These are phyloP conservation scores for Hoplodrina ambigua DNA, from an alignment of 2,888 invertebrate genomes.

Conservation along the genomic window DNA sequence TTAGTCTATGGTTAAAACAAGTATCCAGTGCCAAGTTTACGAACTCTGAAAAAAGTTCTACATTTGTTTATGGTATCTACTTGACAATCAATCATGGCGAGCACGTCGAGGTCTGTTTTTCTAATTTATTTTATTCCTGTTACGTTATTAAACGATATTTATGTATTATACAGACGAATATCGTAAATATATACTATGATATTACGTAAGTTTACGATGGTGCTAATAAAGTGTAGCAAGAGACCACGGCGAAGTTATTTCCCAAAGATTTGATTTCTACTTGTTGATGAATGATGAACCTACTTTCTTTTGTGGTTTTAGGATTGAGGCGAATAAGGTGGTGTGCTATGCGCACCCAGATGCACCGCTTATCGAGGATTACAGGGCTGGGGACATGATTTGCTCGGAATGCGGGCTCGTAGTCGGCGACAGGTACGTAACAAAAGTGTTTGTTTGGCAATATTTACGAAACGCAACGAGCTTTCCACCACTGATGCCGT, in stretches of 20 bases:
- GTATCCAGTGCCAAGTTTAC: constrained; percentile 44
- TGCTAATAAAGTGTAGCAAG: constrained; percentile 61
- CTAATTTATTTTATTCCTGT: constrained; percentile 80
- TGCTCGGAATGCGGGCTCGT: constrained; percentile 99
- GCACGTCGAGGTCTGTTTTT: constrained; percentile 92
- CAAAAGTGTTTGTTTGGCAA: constrained; percentile 71
- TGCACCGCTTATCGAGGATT: constrained; percentile 98
- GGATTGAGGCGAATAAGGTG: constrained; percentile 94
- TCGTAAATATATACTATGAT: constrained; percentile 70
- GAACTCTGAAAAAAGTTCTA: constrained; percentile 44
- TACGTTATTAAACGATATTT: constrained; percentile 71
- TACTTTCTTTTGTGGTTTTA: constrained; percentile 87
- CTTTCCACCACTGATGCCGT: constrained; percentile 70
- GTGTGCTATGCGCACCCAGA: constrained; percentile 98
- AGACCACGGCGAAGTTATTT: constrained; percentile 65
- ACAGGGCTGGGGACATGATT: constrained; percentile 99
- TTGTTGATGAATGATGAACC: constrained; percentile 76
- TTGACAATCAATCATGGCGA: constrained; percentile 92
- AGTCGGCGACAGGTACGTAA: constrained; percentile 97
- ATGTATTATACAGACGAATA: constrained; percentile 69
- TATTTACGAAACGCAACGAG: constrained; percentile 74
- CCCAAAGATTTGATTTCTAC: constrained; percentile 77
- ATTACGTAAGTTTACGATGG: constrained; percentile 74
- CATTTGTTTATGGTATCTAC: constrained; percentile 71
- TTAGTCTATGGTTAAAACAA: constrained; percentile 48